phyloP scores from a whole-genome alignment of 2,113 vertebrate species.

The Protobothrops mucrosquamatus region DNA sequence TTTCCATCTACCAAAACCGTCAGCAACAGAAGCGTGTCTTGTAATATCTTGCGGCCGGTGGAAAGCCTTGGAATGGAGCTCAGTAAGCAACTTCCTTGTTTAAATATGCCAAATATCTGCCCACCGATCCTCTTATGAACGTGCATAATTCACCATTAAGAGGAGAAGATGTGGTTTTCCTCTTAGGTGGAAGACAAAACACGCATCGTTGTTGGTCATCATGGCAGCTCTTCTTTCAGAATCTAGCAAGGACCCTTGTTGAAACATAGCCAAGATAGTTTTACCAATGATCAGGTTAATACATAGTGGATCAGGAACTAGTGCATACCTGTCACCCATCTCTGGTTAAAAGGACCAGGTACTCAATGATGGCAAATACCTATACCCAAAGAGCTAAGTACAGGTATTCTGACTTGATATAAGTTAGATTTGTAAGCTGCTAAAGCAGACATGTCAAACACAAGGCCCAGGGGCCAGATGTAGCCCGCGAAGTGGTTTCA shows the following conservation, averaged over 20 bases:
- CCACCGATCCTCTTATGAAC: not conserved
- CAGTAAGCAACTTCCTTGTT: slow-evolving; percentile 72
- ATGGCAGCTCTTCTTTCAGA: not conserved
- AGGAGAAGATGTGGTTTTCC: not conserved
- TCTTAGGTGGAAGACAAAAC: not conserved
- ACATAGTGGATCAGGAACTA: not conserved
- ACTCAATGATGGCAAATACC: not conserved
- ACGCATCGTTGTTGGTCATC: not conserved
- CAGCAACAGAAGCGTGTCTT: slow-evolving; percentile 83
- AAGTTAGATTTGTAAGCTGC: not conserved
- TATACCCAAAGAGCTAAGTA: not conserved
- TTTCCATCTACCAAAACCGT: slow-evolving; percentile 81
- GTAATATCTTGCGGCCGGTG: slow-evolving; percentile 89
- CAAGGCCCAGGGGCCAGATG: no score
- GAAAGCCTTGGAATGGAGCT: slow-evolving; percentile 94
- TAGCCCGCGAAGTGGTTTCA: no score
- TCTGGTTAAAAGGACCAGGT: not conserved
- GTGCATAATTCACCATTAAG: not conserved
- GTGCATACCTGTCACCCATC: not conserved
- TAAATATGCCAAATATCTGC: not conserved
- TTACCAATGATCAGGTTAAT: not conserved
- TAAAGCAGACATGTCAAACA: not conserved
- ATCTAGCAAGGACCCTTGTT: not conserved
- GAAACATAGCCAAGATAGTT: not conserved
- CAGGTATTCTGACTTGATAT: not conserved